Conservation (phyloP, 30 jellyfish, hydroid and myxozoan species). For the Aurelia coerulea region DNA sequence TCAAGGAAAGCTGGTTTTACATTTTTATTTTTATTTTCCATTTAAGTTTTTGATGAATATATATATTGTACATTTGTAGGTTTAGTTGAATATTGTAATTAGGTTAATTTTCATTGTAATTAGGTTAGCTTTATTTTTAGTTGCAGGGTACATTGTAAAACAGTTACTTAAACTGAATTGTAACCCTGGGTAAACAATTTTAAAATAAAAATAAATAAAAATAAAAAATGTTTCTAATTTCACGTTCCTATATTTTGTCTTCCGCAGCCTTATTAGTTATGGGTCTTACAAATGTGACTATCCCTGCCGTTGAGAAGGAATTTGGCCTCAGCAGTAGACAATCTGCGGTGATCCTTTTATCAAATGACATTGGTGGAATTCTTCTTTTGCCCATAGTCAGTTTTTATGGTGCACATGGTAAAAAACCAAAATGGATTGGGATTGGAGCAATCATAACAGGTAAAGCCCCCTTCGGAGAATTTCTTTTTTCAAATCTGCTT, state of each 20-base stretch:
- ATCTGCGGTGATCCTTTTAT: constrained; percentile 67
- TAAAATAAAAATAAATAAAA: too few relatives aligned
- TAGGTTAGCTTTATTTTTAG: too few relatives aligned
- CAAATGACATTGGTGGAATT: constrained; percentile 85
- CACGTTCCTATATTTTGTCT: background rate
- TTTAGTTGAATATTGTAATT: too few relatives aligned
- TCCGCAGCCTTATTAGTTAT: background rate
- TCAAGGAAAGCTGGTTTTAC: too few relatives aligned
- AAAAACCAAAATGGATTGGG: constrained; percentile 85
- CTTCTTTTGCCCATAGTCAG: constrained; percentile 71
- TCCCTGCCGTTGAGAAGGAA: constrained; percentile 82
- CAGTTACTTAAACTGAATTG: too few relatives aligned
- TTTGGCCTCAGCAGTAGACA: constrained; percentile 86
- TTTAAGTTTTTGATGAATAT: too few relatives aligned
- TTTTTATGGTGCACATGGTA: constrained; percentile 72
- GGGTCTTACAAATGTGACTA: constrained; percentile 66
- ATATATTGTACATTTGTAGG: too few relatives aligned
- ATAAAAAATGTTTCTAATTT: too few relatives aligned
- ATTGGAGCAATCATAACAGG: constrained; percentile 71
- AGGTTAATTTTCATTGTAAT: too few relatives aligned
- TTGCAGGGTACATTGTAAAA: too few relatives aligned
- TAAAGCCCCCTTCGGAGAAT: background rate
- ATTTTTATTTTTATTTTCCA: too few relatives aligned
- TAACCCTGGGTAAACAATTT: too few relatives aligned
- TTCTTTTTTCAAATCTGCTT: background rate